These are phyloP conservation scores for Columbina picui DNA, from an alignment of 2,113 vertebrate species.

Conservation along the genomic window DNA sequence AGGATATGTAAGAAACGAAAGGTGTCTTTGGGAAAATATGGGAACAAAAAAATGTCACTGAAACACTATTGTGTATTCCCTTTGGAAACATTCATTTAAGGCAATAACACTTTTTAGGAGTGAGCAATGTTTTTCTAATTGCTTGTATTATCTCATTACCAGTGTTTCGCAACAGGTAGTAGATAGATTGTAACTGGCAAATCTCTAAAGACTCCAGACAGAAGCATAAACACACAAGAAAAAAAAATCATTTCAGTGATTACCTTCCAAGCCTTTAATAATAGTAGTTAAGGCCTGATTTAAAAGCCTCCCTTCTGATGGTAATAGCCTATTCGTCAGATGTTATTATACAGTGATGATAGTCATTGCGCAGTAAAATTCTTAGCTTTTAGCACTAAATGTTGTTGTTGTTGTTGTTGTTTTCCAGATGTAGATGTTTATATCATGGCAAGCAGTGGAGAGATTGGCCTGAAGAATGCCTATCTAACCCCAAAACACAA, in stretches of 20 bases:
- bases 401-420: constrained; percentile 26
- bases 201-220: constrained; percentile 53
- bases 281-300: constrained; percentile 62
- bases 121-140: constrained; percentile 69
- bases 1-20: not conserved
- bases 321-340: constrained; percentile 65
- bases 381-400: constrained; percentile 28
- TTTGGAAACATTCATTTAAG: constrained; percentile 34
- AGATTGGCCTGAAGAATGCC: not conserved
- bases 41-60: constrained; percentile 25
- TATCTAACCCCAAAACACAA: not conserved
- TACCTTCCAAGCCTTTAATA: constrained; percentile 60
- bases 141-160: constrained; percentile 65
- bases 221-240: constrained; percentile 52
- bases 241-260: constrained; percentile 47
- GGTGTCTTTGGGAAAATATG: not conserved
- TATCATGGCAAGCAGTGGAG: not conserved
- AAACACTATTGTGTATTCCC: not conserved
- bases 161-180: constrained; percentile 65
- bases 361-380: constrained; percentile 44
- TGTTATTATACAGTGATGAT: constrained; percentile 54
- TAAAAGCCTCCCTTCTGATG: constrained; percentile 57
- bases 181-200: constrained; percentile 56
- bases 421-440: too few species aligned
- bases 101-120: constrained; percentile 37